Evolutionary conservation across 2,888 invertebrate species (phyloP).

Genomic region (Diplazon laetatorius): DNA sequence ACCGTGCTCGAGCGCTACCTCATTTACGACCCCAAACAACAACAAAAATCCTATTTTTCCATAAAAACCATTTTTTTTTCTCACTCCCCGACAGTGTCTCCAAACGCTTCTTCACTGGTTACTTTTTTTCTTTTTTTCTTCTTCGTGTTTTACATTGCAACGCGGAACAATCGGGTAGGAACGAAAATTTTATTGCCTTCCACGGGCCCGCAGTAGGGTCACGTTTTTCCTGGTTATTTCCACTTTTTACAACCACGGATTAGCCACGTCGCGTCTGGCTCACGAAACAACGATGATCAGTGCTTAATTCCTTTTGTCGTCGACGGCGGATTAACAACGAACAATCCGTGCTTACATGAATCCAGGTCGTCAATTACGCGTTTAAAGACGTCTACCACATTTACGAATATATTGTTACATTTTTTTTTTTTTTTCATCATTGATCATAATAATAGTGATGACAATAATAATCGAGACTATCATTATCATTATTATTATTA

Average conservation of each 20-base stretch:
- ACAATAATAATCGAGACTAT: too few relatives aligned
- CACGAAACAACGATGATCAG: slow-evolving; percentile 20
- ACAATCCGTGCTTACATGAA: slow-evolving; percentile 35
- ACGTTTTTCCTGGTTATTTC: slow-evolving; percentile 64
- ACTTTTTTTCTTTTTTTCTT: too few relatives aligned
- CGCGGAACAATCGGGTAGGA: too few relatives aligned
- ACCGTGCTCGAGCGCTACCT: slow-evolving; percentile 37
- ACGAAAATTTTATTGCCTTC: too few relatives aligned
- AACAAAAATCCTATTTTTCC: slow-evolving; percentile 43
- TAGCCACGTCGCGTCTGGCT: slow-evolving; percentile 11
- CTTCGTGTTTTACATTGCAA: too few relatives aligned
- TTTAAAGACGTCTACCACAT: too few relatives aligned
- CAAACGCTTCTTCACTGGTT: too few relatives aligned
- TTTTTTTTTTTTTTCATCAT: too few relatives aligned
- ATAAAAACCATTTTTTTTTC: slow-evolving; percentile 9
- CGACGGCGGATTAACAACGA: not conserved
- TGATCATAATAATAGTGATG: too few relatives aligned
- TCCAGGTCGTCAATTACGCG: slow-evolving; percentile 13
- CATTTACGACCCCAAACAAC: slow-evolving; percentile 52
- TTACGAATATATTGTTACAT: too few relatives aligned
- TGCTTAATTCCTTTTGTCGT: slow-evolving; percentile 39
- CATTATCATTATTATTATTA: not conserved
- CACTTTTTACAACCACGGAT: slow-evolving; percentile 53
- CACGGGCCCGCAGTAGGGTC: slow-evolving; percentile 28
- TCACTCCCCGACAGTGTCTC: not conserved